Evolutionary conservation across 2,888 invertebrate genomes (phyloP).

Genomic region (Drosophila mimetica): DNA sequence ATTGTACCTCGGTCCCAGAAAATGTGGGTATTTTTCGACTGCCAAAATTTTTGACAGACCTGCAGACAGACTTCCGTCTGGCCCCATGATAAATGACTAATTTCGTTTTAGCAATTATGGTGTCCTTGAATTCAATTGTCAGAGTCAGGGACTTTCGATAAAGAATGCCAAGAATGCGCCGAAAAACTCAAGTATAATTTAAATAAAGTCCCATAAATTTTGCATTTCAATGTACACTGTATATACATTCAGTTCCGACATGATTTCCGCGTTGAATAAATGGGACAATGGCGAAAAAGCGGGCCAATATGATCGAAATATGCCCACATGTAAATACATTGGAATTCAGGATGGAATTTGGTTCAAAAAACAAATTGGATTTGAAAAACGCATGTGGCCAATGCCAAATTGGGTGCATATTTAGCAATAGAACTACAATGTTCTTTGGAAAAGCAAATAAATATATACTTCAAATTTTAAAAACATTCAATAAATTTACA

Average conservation of each 20-base stretch:
- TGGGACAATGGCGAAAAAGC: slow-evolving; percentile 22
- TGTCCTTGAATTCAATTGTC: slow-evolving; percentile 75
- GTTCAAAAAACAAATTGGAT: slow-evolving; percentile 35
- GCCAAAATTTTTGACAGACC: slow-evolving; percentile 66
- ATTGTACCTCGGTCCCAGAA: slow-evolving; percentile 11
- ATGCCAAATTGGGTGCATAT: slow-evolving; percentile 34
- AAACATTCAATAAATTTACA: no score
- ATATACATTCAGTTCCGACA: slow-evolving; percentile 9
- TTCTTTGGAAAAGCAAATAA: neutral
- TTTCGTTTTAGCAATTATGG: slow-evolving; percentile 56
- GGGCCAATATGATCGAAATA: slow-evolving; percentile 6
- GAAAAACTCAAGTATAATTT: slow-evolving; percentile 26
- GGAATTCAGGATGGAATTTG: slow-evolving; percentile 58
- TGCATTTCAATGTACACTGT: neutral
- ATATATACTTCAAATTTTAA: no score
- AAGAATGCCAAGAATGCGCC: slow-evolving; percentile 45
- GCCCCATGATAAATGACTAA: slow-evolving; percentile 55
- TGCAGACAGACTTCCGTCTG: slow-evolving; percentile 53
- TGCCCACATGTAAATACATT: slow-evolving; percentile 26
- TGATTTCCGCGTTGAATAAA: slow-evolving; percentile 29
- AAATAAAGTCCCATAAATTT: neutral
- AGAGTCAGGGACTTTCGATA: slow-evolving; percentile 72
- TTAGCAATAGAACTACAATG: slow-evolving; percentile 11
- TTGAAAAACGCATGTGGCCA: slow-evolving; percentile 36
- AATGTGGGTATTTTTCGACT: slow-evolving; percentile 38